Evolutionary conservation across 2,113 vertebrate genomes (phyloP), one percentile per base, ranked within the genome.

Genomic region (Scytalopus superciliaris): DNA sequence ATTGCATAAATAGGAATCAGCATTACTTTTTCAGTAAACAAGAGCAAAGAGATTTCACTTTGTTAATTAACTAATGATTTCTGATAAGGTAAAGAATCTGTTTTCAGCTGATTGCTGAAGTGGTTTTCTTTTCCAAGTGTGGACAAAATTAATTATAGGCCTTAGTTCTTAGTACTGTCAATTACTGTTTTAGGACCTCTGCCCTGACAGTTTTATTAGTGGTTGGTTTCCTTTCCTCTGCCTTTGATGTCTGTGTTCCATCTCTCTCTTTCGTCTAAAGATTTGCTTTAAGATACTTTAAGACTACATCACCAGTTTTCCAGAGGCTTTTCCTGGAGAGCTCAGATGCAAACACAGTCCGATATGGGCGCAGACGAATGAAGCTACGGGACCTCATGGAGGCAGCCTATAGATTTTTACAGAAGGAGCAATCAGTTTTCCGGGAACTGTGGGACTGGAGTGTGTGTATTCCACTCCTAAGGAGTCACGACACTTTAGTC

Each of bases 381-480:
- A 99, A 99, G 95, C 98, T 99, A 60, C 98, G 99, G 4, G 99
- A 99, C 95, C 98, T 99, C 17, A 99, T 99, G 99, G 99, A 98
- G 60, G 99, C 99, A 59, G 99, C 99, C 5, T 98, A 99, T 44
- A 98, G 97, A 35, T 99, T 99, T 94, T 97, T 99, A 27, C 98
- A 99, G 40, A 98, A 98, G 44, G 99, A 99, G 33, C 98, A 98
- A 40, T 97, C 97, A 22, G 97, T 98, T 76, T 99, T 99, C 87
- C 96, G 98, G 50, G 98, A 99, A 8, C 96, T 99, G 2, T 99
- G 99, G 99, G 99, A 99, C 97, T 99, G 99, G 99, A 99, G 99
- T 53, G 99, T 99, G 33, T 99, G 99, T 76, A 97, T 99, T 49
- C 99, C 99, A 7, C 98, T 99, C 92, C 98, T 99, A 30, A 99